Conservation (phyloP, 2,888 invertebrate genomes). For the Scrobipalpa costella region DNA sequence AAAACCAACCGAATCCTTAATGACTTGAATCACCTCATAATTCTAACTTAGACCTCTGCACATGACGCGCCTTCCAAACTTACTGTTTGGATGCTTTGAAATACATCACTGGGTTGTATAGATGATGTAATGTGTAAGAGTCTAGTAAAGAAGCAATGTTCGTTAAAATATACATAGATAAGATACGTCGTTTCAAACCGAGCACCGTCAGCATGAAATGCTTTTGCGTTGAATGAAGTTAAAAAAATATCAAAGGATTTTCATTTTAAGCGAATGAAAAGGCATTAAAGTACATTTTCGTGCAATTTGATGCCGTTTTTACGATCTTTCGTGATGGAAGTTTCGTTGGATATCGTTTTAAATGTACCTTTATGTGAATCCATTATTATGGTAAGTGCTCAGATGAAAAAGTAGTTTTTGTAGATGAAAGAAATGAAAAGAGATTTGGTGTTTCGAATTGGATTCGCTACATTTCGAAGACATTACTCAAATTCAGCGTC, state of each 20-base stretch:
- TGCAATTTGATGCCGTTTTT: conserved; percentile 23
- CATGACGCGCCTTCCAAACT: neutral
- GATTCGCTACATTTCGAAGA: no score
- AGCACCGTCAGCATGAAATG: conserved; percentile 5
- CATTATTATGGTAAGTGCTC: conserved; percentile 16
- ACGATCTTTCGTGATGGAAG: conserved; percentile 3
- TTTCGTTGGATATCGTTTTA: conserved; percentile 1
- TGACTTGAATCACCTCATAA: conserved; percentile 14
- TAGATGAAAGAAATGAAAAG: neutral
- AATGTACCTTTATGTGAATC: neutral
- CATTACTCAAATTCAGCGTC: no score
- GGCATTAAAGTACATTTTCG: conserved; percentile 21
- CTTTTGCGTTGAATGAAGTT: conserved; percentile 2
- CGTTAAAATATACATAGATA: neutral
- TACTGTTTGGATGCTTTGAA: neutral
- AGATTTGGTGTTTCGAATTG: neutral
- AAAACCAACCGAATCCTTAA: neutral
- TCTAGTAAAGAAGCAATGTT: neutral
- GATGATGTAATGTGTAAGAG: neutral
- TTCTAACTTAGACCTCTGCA: conserved; percentile 1
- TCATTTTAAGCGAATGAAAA: conserved; percentile 15
- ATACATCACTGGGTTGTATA: neutral
- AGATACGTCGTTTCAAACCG: neutral
- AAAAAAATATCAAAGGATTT: conserved; percentile 13
- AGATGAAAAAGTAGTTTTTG: neutral